Conservation (phyloP, 2,888 invertebrate genomes). For the Drosophila borborema region DNA sequence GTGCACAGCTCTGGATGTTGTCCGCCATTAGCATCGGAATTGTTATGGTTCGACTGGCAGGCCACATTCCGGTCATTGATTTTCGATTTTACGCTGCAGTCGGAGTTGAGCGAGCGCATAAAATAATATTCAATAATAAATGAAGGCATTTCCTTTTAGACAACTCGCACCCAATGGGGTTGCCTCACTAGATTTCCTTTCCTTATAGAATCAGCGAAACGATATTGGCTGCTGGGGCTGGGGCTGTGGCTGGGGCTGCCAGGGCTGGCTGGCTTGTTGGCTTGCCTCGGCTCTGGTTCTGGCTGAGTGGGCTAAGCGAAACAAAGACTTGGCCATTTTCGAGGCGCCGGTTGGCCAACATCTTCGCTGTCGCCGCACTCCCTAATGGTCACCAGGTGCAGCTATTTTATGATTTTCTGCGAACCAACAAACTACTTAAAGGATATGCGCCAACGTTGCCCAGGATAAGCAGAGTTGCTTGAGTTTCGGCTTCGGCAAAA, state of each 20-base stretch:
- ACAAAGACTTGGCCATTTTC: conserved; percentile 62
- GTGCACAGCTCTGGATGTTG: conserved; percentile 42
- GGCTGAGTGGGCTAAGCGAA: conserved; percentile 57
- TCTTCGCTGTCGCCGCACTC: conserved; percentile 55
- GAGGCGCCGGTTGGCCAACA: conserved; percentile 50
- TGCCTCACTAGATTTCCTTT: conserved; percentile 44
- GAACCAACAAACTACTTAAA: conserved; percentile 78
- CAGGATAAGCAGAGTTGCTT: conserved; percentile 38
- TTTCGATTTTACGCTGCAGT: conserved; percentile 76
- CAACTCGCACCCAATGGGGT: conserved; percentile 29
- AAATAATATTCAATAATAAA: conserved; percentile 81
- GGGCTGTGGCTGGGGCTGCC: background rate
- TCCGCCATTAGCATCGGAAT: conserved; percentile 72
- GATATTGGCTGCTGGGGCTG: conserved; percentile 56
- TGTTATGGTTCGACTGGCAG: conserved; percentile 66
- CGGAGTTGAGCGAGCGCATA: conserved; percentile 67
- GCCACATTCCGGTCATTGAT: conserved; percentile 75
- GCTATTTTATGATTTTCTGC: conserved; percentile 74
- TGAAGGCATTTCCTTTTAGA: conserved; percentile 76
- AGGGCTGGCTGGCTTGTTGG: conserved; percentile 8
- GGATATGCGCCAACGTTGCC: conserved; percentile 51
- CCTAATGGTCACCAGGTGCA: conserved; percentile 79
- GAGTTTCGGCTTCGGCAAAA: conserved; percentile 40
- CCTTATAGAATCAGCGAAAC: conserved; percentile 67
- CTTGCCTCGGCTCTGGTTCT: conserved; percentile 38